phyloP scores from a whole-genome alignment of 1,140 invertebrate species.

The Pissodes strobi region DNA sequence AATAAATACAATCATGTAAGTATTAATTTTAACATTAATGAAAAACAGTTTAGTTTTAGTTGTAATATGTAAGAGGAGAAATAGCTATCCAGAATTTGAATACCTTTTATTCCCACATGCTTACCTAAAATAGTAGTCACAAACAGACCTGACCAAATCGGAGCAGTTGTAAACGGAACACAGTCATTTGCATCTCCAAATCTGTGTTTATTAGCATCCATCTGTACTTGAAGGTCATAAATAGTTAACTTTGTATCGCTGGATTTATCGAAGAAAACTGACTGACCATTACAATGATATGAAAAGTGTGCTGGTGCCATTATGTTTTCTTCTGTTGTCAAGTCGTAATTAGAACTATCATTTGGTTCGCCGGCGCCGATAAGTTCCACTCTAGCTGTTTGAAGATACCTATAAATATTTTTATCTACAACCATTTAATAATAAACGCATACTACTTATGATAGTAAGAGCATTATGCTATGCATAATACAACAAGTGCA shows the following conservation, averaged over 20 bases:
- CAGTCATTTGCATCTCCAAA: conserved; percentile 72
- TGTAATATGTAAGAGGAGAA: too few species aligned
- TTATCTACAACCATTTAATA: too few species aligned
- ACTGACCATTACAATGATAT: conserved; percentile 58
- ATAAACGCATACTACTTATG: too few species aligned
- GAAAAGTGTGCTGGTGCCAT: conserved; percentile 59
- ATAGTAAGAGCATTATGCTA: too few species aligned
- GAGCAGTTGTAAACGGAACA: conserved; percentile 75
- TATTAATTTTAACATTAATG: too few species aligned
- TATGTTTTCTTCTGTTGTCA: conserved; percentile 48
- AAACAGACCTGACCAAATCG: conserved; percentile 79
- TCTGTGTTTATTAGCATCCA: conserved; percentile 49
- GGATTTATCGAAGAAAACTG: conserved; percentile 48
- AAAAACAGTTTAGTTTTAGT: too few species aligned
- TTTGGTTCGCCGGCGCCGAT: conserved; percentile 18
- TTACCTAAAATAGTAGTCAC: conserved; percentile 66
- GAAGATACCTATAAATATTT: conserved; percentile 25
- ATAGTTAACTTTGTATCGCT: conserved; percentile 50
- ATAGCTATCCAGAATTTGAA: too few species aligned
- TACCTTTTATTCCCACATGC: too few species aligned
- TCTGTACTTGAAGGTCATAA: conserved; percentile 58
- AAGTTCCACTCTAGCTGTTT: conserved; percentile 39
- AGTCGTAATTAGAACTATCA: conserved; percentile 31
- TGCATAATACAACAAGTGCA: too few species aligned
- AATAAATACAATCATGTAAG: too few species aligned